Conservation (phyloP, 1,140 invertebrate genomes). For the Drosophila micromelanica region DNA sequence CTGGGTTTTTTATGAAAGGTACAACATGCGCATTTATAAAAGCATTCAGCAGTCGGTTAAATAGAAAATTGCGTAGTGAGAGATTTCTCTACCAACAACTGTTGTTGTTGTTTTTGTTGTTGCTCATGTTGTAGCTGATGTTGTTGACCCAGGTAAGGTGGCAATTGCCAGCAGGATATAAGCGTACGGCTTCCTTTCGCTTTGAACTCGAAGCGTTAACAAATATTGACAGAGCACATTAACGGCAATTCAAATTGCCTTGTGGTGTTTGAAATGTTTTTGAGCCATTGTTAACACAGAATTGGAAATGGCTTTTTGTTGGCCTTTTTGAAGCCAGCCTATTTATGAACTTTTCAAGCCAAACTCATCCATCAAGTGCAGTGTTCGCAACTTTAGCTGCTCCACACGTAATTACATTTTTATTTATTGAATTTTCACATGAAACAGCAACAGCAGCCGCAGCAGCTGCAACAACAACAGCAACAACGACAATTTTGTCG, state of each 20-base stretch:
- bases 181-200: conserved; percentile 17
- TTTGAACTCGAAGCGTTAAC: conserved; percentile 62
- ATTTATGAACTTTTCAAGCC: conserved; percentile 8
- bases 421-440: conserved; percentile 78
- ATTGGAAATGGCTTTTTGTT: conserved; percentile 1
- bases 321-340: conserved; percentile 4
- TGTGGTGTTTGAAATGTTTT: conserved; percentile 9
- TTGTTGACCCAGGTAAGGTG: conserved; percentile 65
- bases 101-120: neutral
- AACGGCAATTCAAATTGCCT: conserved; percentile 55
- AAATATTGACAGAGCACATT: conserved; percentile 72
- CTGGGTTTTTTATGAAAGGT: conserved; percentile 5
- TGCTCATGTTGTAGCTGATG: neutral
- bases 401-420: conserved; percentile 77
- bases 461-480: conserved; percentile 26
- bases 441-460: conserved; percentile 8
- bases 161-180: conserved; percentile 40
- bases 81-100: conserved; percentile 4
- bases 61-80: conserved; percentile 7
- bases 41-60: conserved; percentile 2
- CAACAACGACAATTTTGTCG: conserved; percentile 61
- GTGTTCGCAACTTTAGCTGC: conserved; percentile 32
- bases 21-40: conserved; percentile 5
- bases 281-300: conserved; percentile 19
- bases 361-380: conserved; percentile 44